These are phyloP conservation scores for Carollia perspicillata DNA, from an alignment of 2,113 vertebrate genomes.

Conservation along the genomic window DNA sequence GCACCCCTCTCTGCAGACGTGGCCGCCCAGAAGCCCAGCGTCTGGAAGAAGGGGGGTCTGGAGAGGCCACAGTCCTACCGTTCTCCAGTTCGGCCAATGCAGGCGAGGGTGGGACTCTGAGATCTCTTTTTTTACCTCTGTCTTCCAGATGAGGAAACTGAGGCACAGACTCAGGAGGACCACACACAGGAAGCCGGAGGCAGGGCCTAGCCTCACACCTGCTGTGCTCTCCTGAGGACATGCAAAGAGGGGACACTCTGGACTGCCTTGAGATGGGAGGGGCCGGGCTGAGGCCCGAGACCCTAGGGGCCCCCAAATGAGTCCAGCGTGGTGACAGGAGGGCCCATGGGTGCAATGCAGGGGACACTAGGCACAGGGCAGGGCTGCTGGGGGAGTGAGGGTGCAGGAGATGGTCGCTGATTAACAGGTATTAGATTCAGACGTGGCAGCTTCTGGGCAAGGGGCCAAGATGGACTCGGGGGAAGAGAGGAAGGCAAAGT, in stretches of 20 bases:
- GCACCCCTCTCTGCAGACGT: neutral
- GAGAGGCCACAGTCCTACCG: accelerated
- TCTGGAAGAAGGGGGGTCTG: neutral
- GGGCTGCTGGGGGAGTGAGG: neutral
- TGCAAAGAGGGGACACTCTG: neutral
- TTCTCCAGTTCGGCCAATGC: neutral
- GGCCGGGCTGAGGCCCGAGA: neutral
- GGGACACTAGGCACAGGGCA: neutral
- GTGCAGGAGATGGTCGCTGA: accelerated
- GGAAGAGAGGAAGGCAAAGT: neutral
- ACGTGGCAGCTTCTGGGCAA: neutral
- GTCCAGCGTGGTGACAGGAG: neutral
- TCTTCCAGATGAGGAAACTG: slow-evolving; percentile 9
- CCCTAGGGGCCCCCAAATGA: neutral
- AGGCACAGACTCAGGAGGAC: neutral
- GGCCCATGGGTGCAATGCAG: neutral
- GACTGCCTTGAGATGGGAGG: neutral
- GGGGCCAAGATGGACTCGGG: neutral
- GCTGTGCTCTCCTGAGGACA: neutral
- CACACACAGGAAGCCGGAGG: neutral
- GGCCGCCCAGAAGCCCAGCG: neutral
- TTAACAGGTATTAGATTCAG: neutral
- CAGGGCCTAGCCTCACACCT: neutral
- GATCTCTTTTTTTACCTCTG: neutral
- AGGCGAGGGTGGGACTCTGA: neutral